These are phyloP conservation scores for Pteria penguin DNA, from an alignment of 2,888 invertebrate genomes.

Conservation along the genomic window DNA sequence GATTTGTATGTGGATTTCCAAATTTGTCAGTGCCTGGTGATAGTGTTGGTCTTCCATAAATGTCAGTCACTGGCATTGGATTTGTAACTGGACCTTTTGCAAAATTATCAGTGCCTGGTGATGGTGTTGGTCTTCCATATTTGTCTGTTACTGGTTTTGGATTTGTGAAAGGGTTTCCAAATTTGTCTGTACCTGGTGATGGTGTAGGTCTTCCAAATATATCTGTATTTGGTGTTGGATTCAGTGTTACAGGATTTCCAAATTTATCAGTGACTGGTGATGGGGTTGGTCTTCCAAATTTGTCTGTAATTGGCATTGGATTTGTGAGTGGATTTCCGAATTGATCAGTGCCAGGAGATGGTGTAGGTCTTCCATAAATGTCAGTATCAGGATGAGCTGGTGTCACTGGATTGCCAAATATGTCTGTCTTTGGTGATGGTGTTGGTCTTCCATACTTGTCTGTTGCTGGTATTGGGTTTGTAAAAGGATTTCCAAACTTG, in stretches of 20 bases:
- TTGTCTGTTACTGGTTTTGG: background rate
- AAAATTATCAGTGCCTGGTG: slow-evolving; percentile 31
- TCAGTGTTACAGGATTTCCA: slow-evolving; percentile 15
- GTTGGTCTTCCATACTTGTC: slow-evolving; percentile 25
- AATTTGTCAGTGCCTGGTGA: slow-evolving; percentile 18
- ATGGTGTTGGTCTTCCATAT: slow-evolving; percentile 20
- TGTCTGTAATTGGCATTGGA: slow-evolving; percentile 30
- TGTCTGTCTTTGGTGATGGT: slow-evolving; percentile 39
- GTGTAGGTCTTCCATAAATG: slow-evolving; percentile 42
- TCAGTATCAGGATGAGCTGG: slow-evolving; percentile 80
- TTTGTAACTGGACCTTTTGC: slow-evolving; percentile 48
- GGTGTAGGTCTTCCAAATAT: slow-evolving; percentile 8
- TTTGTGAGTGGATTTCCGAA: slow-evolving; percentile 48
- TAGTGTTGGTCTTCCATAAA: slow-evolving; percentile 36
- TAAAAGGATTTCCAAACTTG: slow-evolving; percentile 12
- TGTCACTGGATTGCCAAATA: slow-evolving; percentile 81
- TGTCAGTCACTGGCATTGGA: slow-evolving; percentile 61
- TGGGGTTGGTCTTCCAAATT: slow-evolving; percentile 16
- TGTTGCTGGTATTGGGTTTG: slow-evolving; percentile 5
- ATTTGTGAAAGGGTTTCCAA: slow-evolving; percentile 13
- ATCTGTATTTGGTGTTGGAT: background rate
- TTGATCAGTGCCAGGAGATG: slow-evolving; percentile 40
- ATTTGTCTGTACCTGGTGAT: background rate
- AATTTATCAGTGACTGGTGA: background rate
- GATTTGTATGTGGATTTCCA: slow-evolving; percentile 19